Conservation (phyloP, 2,113 vertebrate genomes). For the Cygnus buccinator region DNA sequence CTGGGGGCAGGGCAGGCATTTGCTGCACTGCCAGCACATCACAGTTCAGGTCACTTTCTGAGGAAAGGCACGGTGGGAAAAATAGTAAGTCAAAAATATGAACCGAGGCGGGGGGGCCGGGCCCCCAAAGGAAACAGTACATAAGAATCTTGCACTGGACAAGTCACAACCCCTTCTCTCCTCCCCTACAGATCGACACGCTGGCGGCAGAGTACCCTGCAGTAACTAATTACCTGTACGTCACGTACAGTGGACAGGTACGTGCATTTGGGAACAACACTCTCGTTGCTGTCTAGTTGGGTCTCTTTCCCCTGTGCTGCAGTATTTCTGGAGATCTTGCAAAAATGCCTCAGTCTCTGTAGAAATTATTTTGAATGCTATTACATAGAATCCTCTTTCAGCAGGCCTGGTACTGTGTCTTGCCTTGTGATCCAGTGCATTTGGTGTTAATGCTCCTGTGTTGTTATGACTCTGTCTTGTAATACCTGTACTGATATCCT, state of each 20-base stretch:
- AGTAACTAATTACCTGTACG: slow-evolving; percentile 92
- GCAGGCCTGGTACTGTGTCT: not conserved
- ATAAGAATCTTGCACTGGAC: not conserved
- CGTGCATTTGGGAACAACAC: not conserved
- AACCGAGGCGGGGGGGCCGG: too few relatives aligned
- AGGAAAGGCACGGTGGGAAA: not conserved
- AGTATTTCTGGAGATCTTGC: not conserved
- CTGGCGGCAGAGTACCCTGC: slow-evolving; percentile 94
- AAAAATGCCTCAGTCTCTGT: not conserved
- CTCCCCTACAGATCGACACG: slow-evolving; percentile 87
- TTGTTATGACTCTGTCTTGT: not conserved
- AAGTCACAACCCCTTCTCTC: not conserved
- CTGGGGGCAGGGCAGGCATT: not conserved
- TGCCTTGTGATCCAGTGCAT: not conserved
- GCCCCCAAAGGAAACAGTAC: not conserved
- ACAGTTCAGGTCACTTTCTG: not conserved
- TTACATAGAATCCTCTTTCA: not conserved
- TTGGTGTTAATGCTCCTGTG: not conserved
- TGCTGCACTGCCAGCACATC: rapidly evolving
- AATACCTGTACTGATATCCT: not conserved
- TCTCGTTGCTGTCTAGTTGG: not conserved
- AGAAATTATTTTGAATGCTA: not conserved
- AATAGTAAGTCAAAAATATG: not conserved
- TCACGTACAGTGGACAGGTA: slow-evolving; percentile 94
- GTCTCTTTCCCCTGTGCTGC: not conserved